Conservation (phyloP, 1,140 invertebrate species). For the Anthonomus grandis region DNA sequence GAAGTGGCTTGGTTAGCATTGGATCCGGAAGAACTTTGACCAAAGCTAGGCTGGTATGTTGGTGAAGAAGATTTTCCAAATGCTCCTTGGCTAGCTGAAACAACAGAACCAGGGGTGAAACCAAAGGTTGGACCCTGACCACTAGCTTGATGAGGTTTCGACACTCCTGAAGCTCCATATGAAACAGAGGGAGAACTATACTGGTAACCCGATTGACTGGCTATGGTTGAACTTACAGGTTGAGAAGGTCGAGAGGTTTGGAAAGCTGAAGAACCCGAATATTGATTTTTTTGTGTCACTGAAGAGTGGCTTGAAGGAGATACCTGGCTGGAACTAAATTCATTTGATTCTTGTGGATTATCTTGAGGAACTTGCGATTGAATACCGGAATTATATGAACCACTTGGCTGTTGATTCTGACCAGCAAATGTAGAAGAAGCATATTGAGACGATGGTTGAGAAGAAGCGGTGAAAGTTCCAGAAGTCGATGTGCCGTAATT, state of each 20-base stretch:
- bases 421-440: neutral
- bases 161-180: too few relatives aligned
- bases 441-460: neutral
- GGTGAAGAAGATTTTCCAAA: too few relatives aligned
- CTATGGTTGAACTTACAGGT: neutral
- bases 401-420: neutral
- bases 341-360: too few relatives aligned
- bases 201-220: constrained; percentile 5
- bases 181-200: constrained; percentile 3
- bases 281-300: too few relatives aligned
- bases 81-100: too few relatives aligned
- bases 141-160: neutral
- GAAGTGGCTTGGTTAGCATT: too few relatives aligned
- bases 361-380: too few relatives aligned
- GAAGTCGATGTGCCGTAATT: neutral
- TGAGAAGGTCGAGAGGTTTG: neutral
- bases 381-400: neutral
- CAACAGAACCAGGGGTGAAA: too few relatives aligned
- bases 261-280: neutral
- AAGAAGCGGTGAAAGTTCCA: neutral
- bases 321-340: too few relatives aligned
- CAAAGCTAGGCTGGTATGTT: too few relatives aligned
- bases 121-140: neutral
- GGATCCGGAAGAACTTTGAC: too few relatives aligned
- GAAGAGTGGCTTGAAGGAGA: too few relatives aligned